Evolutionary conservation across 2,797 vertebrate genomes (phyloP).

Genomic region (Smutsia gigantea): DNA sequence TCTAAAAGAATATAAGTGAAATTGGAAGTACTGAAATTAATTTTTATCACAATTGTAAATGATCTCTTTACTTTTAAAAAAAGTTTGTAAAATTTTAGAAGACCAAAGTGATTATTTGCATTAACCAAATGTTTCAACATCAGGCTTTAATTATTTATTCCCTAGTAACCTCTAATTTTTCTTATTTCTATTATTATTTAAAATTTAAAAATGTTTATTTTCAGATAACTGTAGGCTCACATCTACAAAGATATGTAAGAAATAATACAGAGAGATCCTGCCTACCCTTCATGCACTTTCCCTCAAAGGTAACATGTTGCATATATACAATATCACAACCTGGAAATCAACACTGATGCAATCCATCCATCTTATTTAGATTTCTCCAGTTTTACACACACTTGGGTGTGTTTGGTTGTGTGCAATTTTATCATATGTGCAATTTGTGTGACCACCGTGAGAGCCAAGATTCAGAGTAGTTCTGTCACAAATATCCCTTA

Average conservation of each 20-base stretch:
- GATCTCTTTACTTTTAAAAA: background rate
- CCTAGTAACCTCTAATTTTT: background rate
- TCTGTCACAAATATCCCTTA: background rate
- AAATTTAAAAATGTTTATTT: background rate
- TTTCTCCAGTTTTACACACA: background rate
- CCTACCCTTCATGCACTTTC: background rate
- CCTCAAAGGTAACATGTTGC: background rate
- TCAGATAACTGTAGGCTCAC: background rate
- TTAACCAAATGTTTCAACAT: background rate
- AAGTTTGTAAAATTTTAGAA: background rate
- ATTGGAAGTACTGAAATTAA: background rate
- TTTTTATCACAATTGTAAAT: conserved; percentile 26
- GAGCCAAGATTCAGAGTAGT: background rate
- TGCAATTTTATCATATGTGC: background rate
- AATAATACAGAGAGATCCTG: background rate
- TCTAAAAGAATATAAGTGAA: background rate
- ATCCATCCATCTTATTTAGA: background rate
- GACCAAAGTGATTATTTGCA: background rate
- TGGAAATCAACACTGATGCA: background rate
- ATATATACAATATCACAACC: background rate
- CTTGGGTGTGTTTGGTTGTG: background rate
- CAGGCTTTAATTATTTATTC: conserved; percentile 1
- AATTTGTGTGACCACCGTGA: background rate
- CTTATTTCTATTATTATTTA: background rate
- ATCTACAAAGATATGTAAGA: background rate